These are phyloP conservation scores for Sciaenops ocellatus DNA, from an alignment of 2,797 vertebrate species.

Conservation along the genomic window DNA sequence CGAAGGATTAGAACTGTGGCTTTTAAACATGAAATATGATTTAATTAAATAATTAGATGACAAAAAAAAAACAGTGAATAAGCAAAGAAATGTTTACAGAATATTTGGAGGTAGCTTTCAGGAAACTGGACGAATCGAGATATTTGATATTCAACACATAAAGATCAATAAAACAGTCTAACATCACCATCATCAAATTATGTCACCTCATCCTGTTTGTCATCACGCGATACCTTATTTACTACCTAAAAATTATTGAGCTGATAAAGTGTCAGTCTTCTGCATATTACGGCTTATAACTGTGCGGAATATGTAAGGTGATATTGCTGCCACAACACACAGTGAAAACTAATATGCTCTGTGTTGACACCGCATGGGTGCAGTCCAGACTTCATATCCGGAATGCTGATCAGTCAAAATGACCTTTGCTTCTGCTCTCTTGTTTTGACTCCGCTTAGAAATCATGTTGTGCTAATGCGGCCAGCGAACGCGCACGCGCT, in stretches of 20 bases:
- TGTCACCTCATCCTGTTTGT: constrained; percentile 38
- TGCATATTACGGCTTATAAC: constrained; percentile 32
- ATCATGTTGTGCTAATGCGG: constrained; percentile 52
- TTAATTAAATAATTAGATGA: constrained; percentile 13
- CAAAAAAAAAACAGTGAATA: constrained; percentile 1
- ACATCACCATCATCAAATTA: constrained; percentile 28
- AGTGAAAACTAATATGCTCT: constrained; percentile 70
- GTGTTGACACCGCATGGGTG: constrained; percentile 66
- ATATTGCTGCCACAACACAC: constrained; percentile 56
- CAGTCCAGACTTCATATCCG: constrained; percentile 59
- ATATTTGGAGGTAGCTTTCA: constrained; percentile 5
- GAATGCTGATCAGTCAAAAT: constrained; percentile 69
- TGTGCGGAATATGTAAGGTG: constrained; percentile 52
- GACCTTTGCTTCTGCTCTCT: constrained; percentile 69
- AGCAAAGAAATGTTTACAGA: not conserved
- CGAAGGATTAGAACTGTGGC: constrained; percentile 8
- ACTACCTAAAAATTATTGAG: constrained; percentile 42
- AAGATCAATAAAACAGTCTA: constrained; percentile 26
- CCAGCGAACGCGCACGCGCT: constrained; percentile 29
- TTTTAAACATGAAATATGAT: constrained; percentile 15
- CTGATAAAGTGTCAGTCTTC: constrained; percentile 53
- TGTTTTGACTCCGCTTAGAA: constrained; percentile 51
- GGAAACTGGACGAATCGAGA: constrained; percentile 7
- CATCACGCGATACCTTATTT: constrained; percentile 50
- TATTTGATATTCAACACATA: constrained; percentile 26